These are phyloP conservation scores for Babylonia areolata DNA, from an alignment of 1,140 invertebrate genomes.

Conservation along the genomic window DNA sequence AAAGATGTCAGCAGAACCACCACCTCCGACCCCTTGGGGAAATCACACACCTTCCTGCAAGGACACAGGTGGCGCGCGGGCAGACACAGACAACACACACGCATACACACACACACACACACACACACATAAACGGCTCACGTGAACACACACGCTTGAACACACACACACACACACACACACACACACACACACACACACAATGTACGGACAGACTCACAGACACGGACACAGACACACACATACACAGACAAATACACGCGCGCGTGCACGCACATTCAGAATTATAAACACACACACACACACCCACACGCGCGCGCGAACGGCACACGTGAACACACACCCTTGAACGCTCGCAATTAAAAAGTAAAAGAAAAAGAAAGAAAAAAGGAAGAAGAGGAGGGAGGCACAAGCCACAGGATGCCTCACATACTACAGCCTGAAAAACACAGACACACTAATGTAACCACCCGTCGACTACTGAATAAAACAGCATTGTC, in stretches of 20 bases:
- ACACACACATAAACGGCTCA: slow-evolving; percentile 7
- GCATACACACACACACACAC: slow-evolving; percentile 16
- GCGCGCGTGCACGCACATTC: neutral
- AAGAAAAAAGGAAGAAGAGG: too few species aligned
- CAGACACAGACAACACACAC: slow-evolving; percentile 19
- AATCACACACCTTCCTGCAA: neutral
- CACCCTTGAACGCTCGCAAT: too few species aligned
- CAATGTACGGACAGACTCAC: neutral
- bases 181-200: neutral
- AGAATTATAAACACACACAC: neutral
- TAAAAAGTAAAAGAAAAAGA: too few species aligned
- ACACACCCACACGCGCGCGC: neutral
- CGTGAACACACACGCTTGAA: neutral
- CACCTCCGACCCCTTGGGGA: slow-evolving; percentile 44
- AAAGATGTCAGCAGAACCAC: slow-evolving; percentile 61
- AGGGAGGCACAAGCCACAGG: too few species aligned
- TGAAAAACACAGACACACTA: too few species aligned
- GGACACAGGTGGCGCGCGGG: neutral
- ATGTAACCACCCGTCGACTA: too few species aligned
- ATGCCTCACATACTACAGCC: too few species aligned
- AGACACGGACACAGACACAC: neutral
- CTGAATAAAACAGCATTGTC: too few species aligned
- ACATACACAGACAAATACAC: neutral
- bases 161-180: slow-evolving; percentile 6
- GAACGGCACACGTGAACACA: too few species aligned